Evolutionary conservation across 2,113 vertebrate genomes (phyloP), one percentile per base, ranked within the genome.

Genomic region (Anthoscopus minutus): DNA sequence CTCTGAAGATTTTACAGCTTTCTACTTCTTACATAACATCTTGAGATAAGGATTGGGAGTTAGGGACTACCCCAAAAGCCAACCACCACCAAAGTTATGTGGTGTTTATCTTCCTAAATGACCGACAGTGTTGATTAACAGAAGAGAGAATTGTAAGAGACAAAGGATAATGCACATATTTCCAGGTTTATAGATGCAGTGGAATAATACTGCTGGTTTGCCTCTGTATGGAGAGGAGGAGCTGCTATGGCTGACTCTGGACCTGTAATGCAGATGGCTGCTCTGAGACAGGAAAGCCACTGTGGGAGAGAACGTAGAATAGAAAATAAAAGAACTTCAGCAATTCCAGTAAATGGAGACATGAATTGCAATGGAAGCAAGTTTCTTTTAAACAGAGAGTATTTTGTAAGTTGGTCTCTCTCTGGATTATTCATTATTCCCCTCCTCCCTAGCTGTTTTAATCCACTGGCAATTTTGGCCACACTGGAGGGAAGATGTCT

Each of bases 121-220:
- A 9, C 47, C 81, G 51, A 17, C 6, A 6, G 0, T 9, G 17
- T 11, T 84, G 72, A 33, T 42, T 42, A 62, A 50, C 5, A 31
- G n/a, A 47, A 69, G 30, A 31, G 35, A 45, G 74, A 28, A 31
- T 23, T 61, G 42, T 65, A 18, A 17, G 40, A 22, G 57, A 17
- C 9, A 7, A 0, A 2, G 44, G 21, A 12, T 67, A 30, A n/a
- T 0, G 33, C 25, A 13, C 6, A 4, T 3, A 5, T 13, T 58
- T 47, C 45, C 1, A 6, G 22, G 30, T 45, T 81, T 50, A 35
- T 17, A 37, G 62, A 11, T 35, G 14, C 15, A 5, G 31, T 37
- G 58, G 30, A 70, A 19, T n/a, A 58, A 44, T 28, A 4, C 24
- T 86, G 48, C 64, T 90, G 89, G 6, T 62, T 45, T 54, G 25